Conservation (phyloP, 2,797 vertebrate genomes). For the Adelosebastes latens region DNA sequence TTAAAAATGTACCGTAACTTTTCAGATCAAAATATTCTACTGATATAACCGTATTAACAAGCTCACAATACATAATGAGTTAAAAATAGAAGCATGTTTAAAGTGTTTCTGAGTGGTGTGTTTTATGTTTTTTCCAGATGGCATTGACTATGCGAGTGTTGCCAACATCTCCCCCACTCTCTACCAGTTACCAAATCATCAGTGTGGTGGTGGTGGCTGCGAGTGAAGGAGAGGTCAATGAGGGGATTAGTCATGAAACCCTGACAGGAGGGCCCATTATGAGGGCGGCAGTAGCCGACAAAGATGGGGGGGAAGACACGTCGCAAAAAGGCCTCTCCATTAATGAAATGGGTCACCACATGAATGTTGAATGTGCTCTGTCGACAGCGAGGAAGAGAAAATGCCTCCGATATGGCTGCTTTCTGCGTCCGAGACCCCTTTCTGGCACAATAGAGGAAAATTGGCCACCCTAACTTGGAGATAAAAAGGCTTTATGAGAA, state of each 20-base stretch:
- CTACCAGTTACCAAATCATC: conserved; percentile 34
- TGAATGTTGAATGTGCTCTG: conserved; percentile 78
- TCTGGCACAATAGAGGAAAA: conserved; percentile 35
- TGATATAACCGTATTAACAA: not conserved
- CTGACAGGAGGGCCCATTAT: conserved; percentile 73
- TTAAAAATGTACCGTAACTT: not conserved
- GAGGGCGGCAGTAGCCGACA: conserved; percentile 31
- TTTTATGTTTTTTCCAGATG: conserved; percentile 9
- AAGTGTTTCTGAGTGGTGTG: not conserved
- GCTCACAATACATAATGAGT: not conserved
- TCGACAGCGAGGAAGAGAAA: conserved; percentile 47
- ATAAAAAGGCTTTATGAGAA: conserved; percentile 41
- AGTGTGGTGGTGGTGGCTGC: conserved; percentile 34
- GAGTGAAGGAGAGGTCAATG: conserved; percentile 79
- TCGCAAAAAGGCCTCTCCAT: conserved; percentile 64
- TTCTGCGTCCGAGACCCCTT: conserved; percentile 15
- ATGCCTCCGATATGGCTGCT: conserved; percentile 18
- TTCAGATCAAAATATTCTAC: not conserved
- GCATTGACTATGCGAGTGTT: conserved; percentile 1
- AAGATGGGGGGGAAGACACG: conserved; percentile 45
- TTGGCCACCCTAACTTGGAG: conserved; percentile 16
- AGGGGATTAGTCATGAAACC: conserved; percentile 77
- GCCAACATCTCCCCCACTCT: conserved; percentile 6
- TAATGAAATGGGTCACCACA: conserved; percentile 79
- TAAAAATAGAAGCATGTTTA: not conserved